Conservation (phyloP, 2,113 vertebrate genomes). For the Coptodon bakossiorum region DNA sequence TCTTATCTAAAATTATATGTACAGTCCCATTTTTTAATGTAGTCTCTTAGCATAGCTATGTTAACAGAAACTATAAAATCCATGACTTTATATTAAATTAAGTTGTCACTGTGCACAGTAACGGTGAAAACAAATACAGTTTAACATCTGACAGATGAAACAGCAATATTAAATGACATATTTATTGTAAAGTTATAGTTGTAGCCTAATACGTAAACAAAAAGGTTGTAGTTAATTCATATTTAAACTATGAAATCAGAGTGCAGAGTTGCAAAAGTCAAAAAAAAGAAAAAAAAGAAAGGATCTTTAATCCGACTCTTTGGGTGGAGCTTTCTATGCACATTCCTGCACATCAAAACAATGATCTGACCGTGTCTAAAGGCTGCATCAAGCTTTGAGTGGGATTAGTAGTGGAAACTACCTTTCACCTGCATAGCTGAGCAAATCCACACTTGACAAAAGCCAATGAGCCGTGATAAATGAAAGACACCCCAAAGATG, state of each 20-base stretch:
- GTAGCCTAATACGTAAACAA: accelerated
- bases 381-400: neutral
- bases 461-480: neutral
- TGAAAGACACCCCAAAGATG: neutral
- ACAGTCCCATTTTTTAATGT: neutral
- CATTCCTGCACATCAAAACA: neutral
- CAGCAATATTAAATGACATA: neutral
- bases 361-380: neutral
- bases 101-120: neutral
- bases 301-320: neutral
- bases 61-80: neutral
- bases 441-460: neutral
- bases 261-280: neutral
- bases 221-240: neutral
- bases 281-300: neutral
- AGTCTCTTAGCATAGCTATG: neutral
- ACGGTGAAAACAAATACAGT: neutral
- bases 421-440: neutral
- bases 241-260: neutral
- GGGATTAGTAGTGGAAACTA: neutral
- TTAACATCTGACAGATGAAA: neutral
- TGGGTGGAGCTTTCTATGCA: neutral
- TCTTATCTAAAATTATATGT: neutral
- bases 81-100: neutral
- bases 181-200: neutral